A percentile compares a stretch with the other conserved stretches of the same genome.
Evolutionary conservation across 2,797 vertebrate species (phyloP).

Genomic region (Acipenser ruthenus): DNA sequence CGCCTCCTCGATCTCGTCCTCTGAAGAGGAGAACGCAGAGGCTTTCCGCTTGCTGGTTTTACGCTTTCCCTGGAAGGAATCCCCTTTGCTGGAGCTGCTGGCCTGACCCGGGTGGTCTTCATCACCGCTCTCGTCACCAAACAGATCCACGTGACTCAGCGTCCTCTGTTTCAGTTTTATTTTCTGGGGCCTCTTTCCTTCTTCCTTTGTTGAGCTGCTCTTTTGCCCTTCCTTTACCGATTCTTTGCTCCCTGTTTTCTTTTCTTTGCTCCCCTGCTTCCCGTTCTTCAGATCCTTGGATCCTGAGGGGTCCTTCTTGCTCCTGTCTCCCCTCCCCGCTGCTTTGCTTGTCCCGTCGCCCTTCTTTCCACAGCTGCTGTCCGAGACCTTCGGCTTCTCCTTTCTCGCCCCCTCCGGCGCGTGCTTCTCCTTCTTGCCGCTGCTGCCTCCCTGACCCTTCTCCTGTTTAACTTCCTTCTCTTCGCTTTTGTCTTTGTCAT

Average conservation of each 20-base stretch:
- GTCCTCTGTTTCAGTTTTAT: constrained; percentile 48
- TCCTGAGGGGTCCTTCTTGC: constrained; percentile 46
- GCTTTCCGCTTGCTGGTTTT: constrained; percentile 46
- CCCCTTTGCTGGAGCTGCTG: constrained; percentile 43
- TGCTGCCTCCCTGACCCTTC: constrained; percentile 42
- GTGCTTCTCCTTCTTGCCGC: constrained; percentile 47
- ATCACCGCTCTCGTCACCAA: constrained; percentile 87
- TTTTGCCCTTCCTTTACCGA: constrained; percentile 41
- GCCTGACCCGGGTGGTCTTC: constrained; percentile 50
- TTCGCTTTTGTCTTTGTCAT: constrained; percentile 47
- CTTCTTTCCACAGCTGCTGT: constrained; percentile 48
- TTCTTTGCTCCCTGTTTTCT: constrained; percentile 38
- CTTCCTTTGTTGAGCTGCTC: constrained; percentile 31
- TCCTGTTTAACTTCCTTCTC: constrained; percentile 43
- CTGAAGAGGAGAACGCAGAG: constrained; percentile 36
- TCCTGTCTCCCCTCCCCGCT: constrained; percentile 32
- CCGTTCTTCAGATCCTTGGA: constrained; percentile 55
- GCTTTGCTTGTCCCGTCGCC: constrained; percentile 7
- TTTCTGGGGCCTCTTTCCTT: constrained; percentile 20
- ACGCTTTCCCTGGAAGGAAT: constrained; percentile 20
- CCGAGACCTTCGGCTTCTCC: constrained; percentile 42
- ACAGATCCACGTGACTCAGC: constrained; percentile 82
- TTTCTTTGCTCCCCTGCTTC: constrained; percentile 38
- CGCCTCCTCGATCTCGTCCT: constrained; percentile 44
- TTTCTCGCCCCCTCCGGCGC: constrained; percentile 49